Evolutionary conservation across 2,113 vertebrate species (phyloP).

Genomic region (Perca flavescens): DNA sequence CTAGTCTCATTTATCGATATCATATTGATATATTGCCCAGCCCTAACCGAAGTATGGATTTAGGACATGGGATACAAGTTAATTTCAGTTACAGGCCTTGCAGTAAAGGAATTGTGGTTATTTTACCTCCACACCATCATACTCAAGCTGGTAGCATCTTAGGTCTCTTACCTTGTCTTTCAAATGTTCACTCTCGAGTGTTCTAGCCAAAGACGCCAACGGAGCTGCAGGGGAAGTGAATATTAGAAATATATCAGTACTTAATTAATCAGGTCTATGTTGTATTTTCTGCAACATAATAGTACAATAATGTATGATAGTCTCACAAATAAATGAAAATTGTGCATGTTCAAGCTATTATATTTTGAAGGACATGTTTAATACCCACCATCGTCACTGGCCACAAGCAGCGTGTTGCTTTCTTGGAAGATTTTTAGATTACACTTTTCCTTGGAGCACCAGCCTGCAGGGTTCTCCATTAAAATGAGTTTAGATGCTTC

Average conservation of each 20-base stretch:
- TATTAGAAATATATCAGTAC: not conserved
- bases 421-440: conserved; percentile 66
- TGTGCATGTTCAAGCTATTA: not conserved
- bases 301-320: not conserved
- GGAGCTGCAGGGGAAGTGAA: conserved; percentile 42
- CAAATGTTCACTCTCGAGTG: conserved; percentile 27
- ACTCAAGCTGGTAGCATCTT: not conserved
- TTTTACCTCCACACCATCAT: not conserved
- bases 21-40: too few relatives aligned
- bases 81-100: not conserved
- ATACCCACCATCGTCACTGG: conserved; percentile 55
- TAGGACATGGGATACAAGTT: not conserved
- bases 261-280: not conserved
- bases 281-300: not conserved
- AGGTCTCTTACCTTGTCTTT: conserved; percentile 60
- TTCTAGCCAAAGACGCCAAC: not conserved
- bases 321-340: not conserved
- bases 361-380: not conserved
- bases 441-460: conserved; percentile 51
- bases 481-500: conserved; percentile 35
- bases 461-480: not conserved
- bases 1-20: too few relatives aligned
- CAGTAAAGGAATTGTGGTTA: not conserved
- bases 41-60: not conserved
- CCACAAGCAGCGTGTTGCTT: not conserved